These are phyloP conservation scores for Hydrozoanthus tunicans DNA, from an alignment of 64 coral and sea anemone genomes.

Conservation along the genomic window DNA sequence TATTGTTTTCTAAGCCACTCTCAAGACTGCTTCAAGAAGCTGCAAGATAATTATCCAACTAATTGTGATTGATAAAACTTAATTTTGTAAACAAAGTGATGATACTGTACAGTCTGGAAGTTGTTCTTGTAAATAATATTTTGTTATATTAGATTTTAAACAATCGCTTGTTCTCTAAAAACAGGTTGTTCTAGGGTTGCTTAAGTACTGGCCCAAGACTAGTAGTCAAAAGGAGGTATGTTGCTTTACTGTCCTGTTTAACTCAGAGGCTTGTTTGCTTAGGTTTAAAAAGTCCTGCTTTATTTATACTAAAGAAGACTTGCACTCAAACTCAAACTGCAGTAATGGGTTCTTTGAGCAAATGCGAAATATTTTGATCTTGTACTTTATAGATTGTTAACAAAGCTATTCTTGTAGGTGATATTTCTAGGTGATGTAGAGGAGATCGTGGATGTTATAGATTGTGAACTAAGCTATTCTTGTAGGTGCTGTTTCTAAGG, in stretches of 20 bases:
- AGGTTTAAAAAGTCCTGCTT: too few relatives aligned
- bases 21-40: too few relatives aligned
- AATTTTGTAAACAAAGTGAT: too few relatives aligned
- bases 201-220: slow-evolving; percentile 99
- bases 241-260: neutral
- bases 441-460: too few relatives aligned
- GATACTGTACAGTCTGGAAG: too few relatives aligned
- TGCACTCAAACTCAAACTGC: neutral
- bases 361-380: too few relatives aligned
- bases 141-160: neutral
- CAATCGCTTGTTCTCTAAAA: neutral
- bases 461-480: neutral
- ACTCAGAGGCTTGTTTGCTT: too few relatives aligned
- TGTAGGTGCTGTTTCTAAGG: neutral
- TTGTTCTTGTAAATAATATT: neutral
- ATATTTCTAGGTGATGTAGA: neutral
- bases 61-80: too few relatives aligned
- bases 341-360: neutral
- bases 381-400: too few relatives aligned
- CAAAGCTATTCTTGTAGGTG: neutral
- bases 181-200: slow-evolving; percentile 91
- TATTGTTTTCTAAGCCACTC: too few relatives aligned
- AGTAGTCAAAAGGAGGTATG: slow-evolving; percentile 99
- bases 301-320: neutral
- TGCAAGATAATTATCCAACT: too few relatives aligned